Evolutionary conservation across 1,140 invertebrate species (phyloP), one percentile per base, ranked within the genome.

Genomic region (Drosophila leontia): DNA sequence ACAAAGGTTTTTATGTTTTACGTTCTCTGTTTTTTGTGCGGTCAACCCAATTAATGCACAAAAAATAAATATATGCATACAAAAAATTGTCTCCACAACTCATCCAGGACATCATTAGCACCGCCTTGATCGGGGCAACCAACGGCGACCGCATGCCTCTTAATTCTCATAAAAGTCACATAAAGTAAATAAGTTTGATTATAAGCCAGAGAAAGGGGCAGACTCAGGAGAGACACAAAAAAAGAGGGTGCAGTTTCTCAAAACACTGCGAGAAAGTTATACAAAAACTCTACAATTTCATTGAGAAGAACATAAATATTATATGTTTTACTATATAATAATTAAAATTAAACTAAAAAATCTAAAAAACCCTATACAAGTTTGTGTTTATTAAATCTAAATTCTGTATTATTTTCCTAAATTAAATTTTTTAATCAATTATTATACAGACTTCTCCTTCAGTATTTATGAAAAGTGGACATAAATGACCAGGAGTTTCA

Each of bases 121-220:
- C 61, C 59, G 50, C 47, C 62, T 69, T 61, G 62, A 80, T 75
- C 69, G 44, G 42, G 47, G 45, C 37, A 37, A 67, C 5, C 41
- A 37, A n/a, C 34, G 35, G 67, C 48, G 48, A 60, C 62, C 62
- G 37, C 59, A 57, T 69, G 70, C 47, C 69, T 67, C 51, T 80
- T 78, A 87, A 87, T 86, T 76, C 80, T 68, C 80, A 86, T 86
- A 86, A 87, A 86, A 86, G 82, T 86, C 83, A 80, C 80, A 86
- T 80, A 78, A 78, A 88, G 80, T 78, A 88, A 88, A 88, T 64
- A 84, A 80, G 80, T 88, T 84, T 88, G 77, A 87, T 83, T 88
- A 84, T 88, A 63, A 69, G 51, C 53, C 50, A 48, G 34, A 42
- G 44, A 45, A 26, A 41, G n/a, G 32, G 35, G 12, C 6, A 26